phyloP scores from a whole-genome alignment of 1,140 invertebrate genomes.

The Pemphigus obesinymphae region DNA sequence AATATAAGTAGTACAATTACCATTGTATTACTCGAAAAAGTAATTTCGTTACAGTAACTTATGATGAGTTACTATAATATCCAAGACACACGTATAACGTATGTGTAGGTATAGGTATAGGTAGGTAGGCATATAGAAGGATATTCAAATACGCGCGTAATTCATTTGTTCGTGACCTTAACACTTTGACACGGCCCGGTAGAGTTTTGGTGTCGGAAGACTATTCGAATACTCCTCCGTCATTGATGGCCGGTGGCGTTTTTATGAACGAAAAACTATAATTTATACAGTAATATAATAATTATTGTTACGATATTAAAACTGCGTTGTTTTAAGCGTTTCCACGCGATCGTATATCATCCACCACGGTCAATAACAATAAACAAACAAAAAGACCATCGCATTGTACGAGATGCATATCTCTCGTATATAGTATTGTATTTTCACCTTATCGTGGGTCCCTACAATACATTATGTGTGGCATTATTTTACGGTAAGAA shows the following conservation, averaged over 20 bases:
- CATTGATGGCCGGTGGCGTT: not conserved
- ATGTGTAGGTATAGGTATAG: too few species aligned
- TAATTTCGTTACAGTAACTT: too few species aligned
- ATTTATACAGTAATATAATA: too few species aligned
- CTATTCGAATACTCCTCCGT: not conserved
- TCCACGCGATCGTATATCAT: too few species aligned
- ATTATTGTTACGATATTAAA: too few species aligned
- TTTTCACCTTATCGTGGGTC: too few species aligned
- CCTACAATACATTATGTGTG: not conserved
- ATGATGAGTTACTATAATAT: too few species aligned
- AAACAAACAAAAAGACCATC: not conserved
- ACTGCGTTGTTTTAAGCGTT: too few species aligned
- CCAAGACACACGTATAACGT: too few species aligned
- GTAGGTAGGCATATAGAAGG: too few species aligned
- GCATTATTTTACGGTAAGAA: not conserved
- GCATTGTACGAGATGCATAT: not conserved
- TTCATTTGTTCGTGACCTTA: constrained; percentile 12
- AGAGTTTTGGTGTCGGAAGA: not conserved
- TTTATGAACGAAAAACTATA: not conserved
- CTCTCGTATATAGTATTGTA: not conserved
- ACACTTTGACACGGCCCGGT: not conserved
- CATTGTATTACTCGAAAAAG: too few species aligned
- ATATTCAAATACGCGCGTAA: not conserved
- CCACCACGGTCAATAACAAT: not conserved
- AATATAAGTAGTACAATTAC: too few species aligned